phyloP scores from a whole-genome alignment of 2,113 vertebrate genomes.

The Protobothrops flavoviridis region DNA sequence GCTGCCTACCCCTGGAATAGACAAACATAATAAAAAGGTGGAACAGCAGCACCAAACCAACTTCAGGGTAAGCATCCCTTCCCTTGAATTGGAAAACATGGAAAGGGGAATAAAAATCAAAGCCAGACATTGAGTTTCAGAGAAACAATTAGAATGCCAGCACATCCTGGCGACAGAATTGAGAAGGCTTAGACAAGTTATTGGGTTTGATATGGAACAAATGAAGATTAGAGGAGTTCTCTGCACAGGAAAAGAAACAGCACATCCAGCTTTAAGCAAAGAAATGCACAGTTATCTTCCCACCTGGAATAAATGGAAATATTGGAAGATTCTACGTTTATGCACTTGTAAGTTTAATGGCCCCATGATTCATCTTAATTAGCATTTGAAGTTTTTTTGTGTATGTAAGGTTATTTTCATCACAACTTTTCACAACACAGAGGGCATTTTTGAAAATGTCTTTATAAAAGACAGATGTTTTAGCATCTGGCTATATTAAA shows the following conservation, averaged over 20 bases:
- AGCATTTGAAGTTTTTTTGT: neutral
- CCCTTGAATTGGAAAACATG: neutral
- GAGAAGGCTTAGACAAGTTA: neutral
- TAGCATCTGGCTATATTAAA: neutral
- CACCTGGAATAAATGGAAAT: neutral
- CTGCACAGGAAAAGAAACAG: neutral
- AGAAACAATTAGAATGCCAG: conserved; percentile 3
- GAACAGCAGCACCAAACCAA: neutral
- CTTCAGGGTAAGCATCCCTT: neutral
- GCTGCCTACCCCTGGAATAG: neutral
- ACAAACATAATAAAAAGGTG: neutral
- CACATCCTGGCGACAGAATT: neutral
- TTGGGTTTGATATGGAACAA: conserved; percentile 12
- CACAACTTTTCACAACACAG: neutral
- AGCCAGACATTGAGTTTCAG: neutral
- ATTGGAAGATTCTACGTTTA: neutral
- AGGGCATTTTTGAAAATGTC: neutral
- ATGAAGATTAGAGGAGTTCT: neutral
- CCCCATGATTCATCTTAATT: neutral
- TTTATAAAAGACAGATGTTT: neutral
- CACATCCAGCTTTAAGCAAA: neutral
- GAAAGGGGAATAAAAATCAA: neutral
- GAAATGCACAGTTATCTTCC: neutral
- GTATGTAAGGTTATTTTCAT: neutral
- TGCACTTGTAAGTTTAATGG: neutral